Conservation (phyloP, 1,140 invertebrate species). For the Drosophila cardini region DNA sequence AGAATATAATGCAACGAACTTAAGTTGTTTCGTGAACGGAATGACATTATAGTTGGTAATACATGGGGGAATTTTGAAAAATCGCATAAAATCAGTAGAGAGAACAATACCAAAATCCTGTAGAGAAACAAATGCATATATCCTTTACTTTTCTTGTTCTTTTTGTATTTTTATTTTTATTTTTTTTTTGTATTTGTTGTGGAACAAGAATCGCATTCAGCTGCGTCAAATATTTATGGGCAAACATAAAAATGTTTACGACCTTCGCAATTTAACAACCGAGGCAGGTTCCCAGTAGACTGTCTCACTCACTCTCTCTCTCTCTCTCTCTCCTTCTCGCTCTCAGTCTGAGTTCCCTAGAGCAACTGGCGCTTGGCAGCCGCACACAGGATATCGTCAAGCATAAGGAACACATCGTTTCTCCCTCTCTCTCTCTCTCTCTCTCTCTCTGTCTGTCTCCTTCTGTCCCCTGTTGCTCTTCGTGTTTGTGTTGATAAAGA, state of each 20-base stretch:
- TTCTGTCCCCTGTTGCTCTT: slow-evolving; percentile 7
- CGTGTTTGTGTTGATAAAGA: slow-evolving; percentile 40
- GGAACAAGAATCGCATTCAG: slow-evolving; percentile 24
- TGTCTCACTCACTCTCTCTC: not conserved
- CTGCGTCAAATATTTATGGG: slow-evolving; percentile 51
- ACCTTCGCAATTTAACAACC: slow-evolving; percentile 49
- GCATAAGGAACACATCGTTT: slow-evolving; percentile 8
- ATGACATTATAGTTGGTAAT: slow-evolving; percentile 19
- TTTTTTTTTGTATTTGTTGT: not conserved
- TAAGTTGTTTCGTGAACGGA: slow-evolving; percentile 1
- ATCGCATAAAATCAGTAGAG: slow-evolving; percentile 29
- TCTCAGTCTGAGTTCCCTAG: slow-evolving; percentile 8
- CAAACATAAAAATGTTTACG: slow-evolving; percentile 58
- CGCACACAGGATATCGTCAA: slow-evolving; percentile 29
- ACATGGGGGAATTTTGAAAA: not conserved
- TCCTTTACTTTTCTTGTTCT: slow-evolving; percentile 13
- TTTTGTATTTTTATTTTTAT: no score
- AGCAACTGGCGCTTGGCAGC: slow-evolving; percentile 32
- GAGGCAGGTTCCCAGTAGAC: slow-evolving; percentile 14
- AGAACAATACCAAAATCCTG: slow-evolving; percentile 9
- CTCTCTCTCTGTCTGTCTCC: not conserved
- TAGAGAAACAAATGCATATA: slow-evolving; percentile 28
- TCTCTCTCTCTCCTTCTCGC: not conserved
- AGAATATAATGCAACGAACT: not conserved
- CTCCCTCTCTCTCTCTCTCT: not conserved